Evolutionary conservation across 2,797 vertebrate species (phyloP), one percentile per base, ranked within the genome.

Genomic region (Balearica regulorum): DNA sequence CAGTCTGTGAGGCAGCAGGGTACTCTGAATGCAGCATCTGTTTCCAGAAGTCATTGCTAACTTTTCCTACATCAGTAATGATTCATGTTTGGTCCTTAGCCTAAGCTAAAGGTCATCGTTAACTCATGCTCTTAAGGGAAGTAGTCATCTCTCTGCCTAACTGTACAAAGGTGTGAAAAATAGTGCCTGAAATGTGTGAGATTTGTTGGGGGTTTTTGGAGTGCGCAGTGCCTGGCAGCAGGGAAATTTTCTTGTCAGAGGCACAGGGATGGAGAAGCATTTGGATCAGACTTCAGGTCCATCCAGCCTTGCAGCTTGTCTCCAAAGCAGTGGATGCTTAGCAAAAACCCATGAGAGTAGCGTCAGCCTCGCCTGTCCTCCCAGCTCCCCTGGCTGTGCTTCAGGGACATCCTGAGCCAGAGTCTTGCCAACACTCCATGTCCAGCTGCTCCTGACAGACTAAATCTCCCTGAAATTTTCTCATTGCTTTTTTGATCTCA

Each of bases 11-110:
- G 41, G 37, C n/a, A 53, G 31, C 0, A 3, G 60, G 11, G 22
- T 24, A 6, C 62, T 71, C 55, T 61, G 53, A 62, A 29, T 5
- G 57, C 61, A 75, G 20, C 44, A 24, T 26, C 62, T 26, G 6
- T 81, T 94, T 94, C 83, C 77, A 93, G 73, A 73, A 95, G 39
- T 62, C 86, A 39, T 7, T 83, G 77, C 80, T 89, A 64, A 43
- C 24, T 46, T 94, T 62, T 87, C 21, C 18, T 86, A 35, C 18
- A 9, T 70, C 28, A 21, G 60, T 62, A 77, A 66, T 93, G 96
- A 94, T 90, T 94, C 94, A 91, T 53, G 44, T 81, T 66, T 66
- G n/a, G 69, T 91, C 77, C 80, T 88, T 19, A 58, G 49, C 49
- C 58, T 31, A 13, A 86, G 64, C 37, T 66, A 94, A 94, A 95